Conservation (phyloP, 2,113 vertebrate species). For the Rousettus leschenaultii region DNA sequence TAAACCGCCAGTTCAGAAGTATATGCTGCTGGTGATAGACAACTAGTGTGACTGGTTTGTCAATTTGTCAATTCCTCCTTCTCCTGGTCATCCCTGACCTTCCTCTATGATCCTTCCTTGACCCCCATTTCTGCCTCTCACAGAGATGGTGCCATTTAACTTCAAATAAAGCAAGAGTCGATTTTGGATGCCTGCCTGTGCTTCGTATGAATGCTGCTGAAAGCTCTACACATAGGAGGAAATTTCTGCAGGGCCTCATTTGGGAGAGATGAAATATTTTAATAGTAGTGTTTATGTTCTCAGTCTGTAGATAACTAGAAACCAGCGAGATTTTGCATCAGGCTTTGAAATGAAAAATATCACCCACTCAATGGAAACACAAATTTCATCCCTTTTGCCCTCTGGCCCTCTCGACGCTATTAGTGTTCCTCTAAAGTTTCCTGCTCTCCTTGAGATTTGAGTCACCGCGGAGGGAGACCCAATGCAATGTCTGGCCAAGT, state of each 20-base stretch:
- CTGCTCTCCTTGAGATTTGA: conserved; percentile 54
- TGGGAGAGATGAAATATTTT: conserved; percentile 62
- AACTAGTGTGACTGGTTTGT: neutral
- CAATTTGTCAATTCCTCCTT: neutral
- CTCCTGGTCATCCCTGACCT: neutral
- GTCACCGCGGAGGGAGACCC: conserved; percentile 47
- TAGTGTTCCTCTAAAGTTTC: conserved; percentile 25
- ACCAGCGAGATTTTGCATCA: conserved; percentile 31
- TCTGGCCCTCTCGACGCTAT: neutral
- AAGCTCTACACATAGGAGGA: conserved; percentile 10
- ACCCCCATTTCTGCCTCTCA: neutral
- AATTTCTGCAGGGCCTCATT: conserved; percentile 27
- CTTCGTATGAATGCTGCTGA: neutral
- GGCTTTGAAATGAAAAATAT: conserved; percentile 63
- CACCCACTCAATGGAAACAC: conserved; percentile 54
- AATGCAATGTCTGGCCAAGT: conserved; percentile 53
- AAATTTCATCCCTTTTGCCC: conserved; percentile 43
- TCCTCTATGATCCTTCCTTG: neutral
- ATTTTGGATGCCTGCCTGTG: conserved; percentile 22
- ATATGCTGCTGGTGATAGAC: neutral
- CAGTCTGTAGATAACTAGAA: conserved; percentile 57
- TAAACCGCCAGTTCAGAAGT: neutral
- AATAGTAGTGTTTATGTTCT: conserved; percentile 61
- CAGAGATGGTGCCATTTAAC: neutral
- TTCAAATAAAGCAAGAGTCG: neutral